These are phyloP conservation scores for Ascaphus truei DNA, from an alignment of 2,113 vertebrate genomes.

Conservation along the genomic window DNA sequence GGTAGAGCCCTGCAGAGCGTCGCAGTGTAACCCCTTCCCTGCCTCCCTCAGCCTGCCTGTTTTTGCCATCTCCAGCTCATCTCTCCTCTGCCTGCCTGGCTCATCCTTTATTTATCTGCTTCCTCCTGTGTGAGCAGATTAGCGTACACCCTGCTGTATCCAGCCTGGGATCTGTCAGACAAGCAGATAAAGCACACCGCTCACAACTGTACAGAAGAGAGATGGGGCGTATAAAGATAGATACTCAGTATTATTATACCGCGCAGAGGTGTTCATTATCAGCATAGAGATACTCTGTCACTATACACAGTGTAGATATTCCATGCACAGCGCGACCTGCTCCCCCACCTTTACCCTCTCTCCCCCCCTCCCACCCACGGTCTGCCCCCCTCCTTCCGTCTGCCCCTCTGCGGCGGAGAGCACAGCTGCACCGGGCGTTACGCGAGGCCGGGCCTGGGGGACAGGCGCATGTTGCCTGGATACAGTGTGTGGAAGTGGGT, in stretches of 20 bases:
- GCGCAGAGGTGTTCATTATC: too few relatives aligned
- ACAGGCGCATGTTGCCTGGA: constrained; percentile 31
- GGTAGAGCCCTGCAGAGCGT: too few relatives aligned
- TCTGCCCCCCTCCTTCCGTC: too few relatives aligned
- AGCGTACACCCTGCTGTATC: constrained; percentile 36
- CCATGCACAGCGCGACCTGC: too few relatives aligned
- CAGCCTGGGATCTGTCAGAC: too few relatives aligned
- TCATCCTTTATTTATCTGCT: constrained; percentile 40
- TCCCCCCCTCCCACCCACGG: constrained; percentile 4
- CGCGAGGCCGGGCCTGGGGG: constrained; percentile 20
- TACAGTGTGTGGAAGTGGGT: constrained; percentile 35
- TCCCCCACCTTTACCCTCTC: too few relatives aligned
- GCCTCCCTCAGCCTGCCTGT: constrained; percentile 20
- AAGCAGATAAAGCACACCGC: constrained; percentile 36
- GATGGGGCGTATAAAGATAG: constrained; percentile 28
- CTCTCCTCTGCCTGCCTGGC: constrained; percentile 28
- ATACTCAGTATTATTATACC: too few relatives aligned
- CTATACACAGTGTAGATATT: too few relatives aligned
- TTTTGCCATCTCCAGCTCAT: too few relatives aligned
- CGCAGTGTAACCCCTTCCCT: too few relatives aligned
- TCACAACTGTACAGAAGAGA: constrained; percentile 32
- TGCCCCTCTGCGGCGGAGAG: constrained; percentile 5
- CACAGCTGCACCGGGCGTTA: constrained; percentile 23
- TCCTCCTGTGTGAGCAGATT: constrained; percentile 37
- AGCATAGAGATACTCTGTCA: constrained; percentile 20